Percentiles rank a stretch among this genome's conserved stretches.
Conservation (phyloP, 2,113 vertebrate genomes). For the Hystrix cristata region DNA sequence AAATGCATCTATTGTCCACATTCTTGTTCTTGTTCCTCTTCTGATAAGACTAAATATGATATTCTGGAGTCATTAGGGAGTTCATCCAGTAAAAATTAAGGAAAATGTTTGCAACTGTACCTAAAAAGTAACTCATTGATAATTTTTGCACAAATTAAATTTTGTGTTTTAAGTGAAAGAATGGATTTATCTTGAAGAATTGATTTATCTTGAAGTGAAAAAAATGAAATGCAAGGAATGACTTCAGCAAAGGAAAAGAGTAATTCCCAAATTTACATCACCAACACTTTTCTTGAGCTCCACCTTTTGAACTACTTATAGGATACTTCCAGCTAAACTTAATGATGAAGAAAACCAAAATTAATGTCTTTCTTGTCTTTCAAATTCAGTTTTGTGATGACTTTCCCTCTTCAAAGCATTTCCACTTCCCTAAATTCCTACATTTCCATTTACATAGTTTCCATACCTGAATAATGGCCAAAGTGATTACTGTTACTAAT, state of each 20-base stretch:
- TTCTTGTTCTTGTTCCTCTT: slow-evolving; percentile 2
- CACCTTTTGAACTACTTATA: slow-evolving; percentile 23
- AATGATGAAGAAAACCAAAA: background rate
- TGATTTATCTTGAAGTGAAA: slow-evolving; percentile 11
- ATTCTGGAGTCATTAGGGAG: slow-evolving; percentile 33
- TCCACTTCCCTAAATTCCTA: background rate
- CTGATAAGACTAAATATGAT: slow-evolving; percentile 36
- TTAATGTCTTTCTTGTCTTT: background rate
- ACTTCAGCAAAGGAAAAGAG: slow-evolving; percentile 3
- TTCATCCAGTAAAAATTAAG: slow-evolving; percentile 29
- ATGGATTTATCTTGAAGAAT: background rate
- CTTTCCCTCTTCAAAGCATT: background rate
- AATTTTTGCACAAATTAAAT: slow-evolving; percentile 46
- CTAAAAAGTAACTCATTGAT: slow-evolving; percentile 36
- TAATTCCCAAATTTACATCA: background rate
- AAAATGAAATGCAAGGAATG: slow-evolving; percentile 8
- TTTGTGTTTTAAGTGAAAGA: slow-evolving; percentile 32
- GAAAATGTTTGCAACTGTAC: slow-evolving; percentile 26
- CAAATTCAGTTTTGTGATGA: slow-evolving; percentile 30
- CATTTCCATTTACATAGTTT: background rate
- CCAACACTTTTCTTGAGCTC: background rate
- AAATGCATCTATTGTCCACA: background rate
- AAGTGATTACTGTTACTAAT: slow-evolving; percentile 12
- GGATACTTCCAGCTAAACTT: background rate
- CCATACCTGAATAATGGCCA: slow-evolving; percentile 29